Percentiles rank a stretch among this genome's conserved stretches.
phyloP scores from a whole-genome alignment of 2,888 invertebrate genomes.

The Caenorhabditis angaria region DNA sequence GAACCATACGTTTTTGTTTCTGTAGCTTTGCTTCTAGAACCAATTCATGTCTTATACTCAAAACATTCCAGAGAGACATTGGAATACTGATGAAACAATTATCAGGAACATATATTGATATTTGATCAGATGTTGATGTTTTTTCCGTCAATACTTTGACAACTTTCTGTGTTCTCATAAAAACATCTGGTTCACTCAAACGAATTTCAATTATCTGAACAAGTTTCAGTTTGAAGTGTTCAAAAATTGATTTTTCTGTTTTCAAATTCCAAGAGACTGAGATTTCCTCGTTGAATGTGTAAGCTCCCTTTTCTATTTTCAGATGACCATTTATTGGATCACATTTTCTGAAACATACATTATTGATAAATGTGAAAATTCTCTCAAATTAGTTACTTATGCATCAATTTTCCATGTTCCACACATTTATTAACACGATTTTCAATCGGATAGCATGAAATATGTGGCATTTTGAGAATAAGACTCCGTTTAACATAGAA shows the following conservation, averaged over 20 bases:
- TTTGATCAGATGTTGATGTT: conserved; percentile 25
- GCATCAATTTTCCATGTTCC: conserved; percentile 46
- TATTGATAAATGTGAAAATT: background rate
- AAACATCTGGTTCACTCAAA: conserved; percentile 52
- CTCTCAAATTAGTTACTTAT: conserved; percentile 27
- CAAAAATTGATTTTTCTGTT: conserved; percentile 39
- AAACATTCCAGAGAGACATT: conserved; percentile 60
- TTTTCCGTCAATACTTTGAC: conserved; percentile 21
- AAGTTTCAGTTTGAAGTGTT: conserved; percentile 32
- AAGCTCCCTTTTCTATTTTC: conserved; percentile 54
- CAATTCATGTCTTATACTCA: conserved; percentile 44
- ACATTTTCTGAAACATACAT: conserved; percentile 44
- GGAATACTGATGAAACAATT: conserved; percentile 41
- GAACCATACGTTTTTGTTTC: conserved; percentile 41
- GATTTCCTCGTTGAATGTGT: conserved; percentile 49
- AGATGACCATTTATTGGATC: conserved; percentile 57
- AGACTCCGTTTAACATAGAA: conserved; percentile 51
- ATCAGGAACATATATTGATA: conserved; percentile 41
- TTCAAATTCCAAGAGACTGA: conserved; percentile 47
- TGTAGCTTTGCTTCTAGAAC: conserved; percentile 42
- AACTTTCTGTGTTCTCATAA: conserved; percentile 29
- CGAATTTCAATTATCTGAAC: conserved; percentile 33
- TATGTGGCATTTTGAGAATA: conserved; percentile 55
- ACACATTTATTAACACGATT: conserved; percentile 57
- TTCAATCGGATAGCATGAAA: conserved; percentile 47